Evolutionary conservation across 2,797 vertebrate genomes (phyloP), one percentile per base, ranked within the genome.

Genomic region (Gymnoscopelus braueri): DNA sequence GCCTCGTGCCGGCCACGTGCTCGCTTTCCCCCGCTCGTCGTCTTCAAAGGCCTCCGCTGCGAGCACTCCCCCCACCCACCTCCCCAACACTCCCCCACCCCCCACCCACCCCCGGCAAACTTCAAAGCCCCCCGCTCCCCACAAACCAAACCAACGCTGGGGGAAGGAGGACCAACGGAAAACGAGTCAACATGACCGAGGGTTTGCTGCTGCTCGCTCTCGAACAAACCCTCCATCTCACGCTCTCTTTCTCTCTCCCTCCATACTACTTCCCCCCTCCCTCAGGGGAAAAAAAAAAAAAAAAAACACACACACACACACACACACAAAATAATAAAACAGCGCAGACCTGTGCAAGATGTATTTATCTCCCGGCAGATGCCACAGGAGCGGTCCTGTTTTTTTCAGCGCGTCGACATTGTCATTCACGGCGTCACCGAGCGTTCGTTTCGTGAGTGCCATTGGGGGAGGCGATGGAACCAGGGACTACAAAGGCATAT

Each of bases 111-210:
- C 65, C 77, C 32, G 23, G 80, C 74, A 74, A 57, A 83, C 90
- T 90, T 91, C 89, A 92, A 91, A 91, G 86, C 80, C 12, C 71
- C 69, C 84, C 84, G 86, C 2, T 80, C 84, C 26, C 26, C 26
- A 29, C 2, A 29, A 29, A 19, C 19, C 79, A 83, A 78, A 86
- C 75, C 55, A 14, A 74, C 4, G 66, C 74, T 44, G 53, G 70
- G 75, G 26, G 26, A 29, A 29, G 26, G 75, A 82, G 74, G 68
- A 70, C 80, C 69, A 29, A 39, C 39, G 7, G 80, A 84, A 84
- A 39, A 84, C 81, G 75, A 88, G 88, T 88, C 85, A 77, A 81
- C 84, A 80, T 82, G 88, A 88, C 86, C 75, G 57, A 83, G 69
- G 78, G 80, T 85, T 15, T 52, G 3, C 51, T 14, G 50, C 47